Evolutionary conservation across 2,888 invertebrate genomes (phyloP).

Genomic region (Ectemnius lituratus): DNA sequence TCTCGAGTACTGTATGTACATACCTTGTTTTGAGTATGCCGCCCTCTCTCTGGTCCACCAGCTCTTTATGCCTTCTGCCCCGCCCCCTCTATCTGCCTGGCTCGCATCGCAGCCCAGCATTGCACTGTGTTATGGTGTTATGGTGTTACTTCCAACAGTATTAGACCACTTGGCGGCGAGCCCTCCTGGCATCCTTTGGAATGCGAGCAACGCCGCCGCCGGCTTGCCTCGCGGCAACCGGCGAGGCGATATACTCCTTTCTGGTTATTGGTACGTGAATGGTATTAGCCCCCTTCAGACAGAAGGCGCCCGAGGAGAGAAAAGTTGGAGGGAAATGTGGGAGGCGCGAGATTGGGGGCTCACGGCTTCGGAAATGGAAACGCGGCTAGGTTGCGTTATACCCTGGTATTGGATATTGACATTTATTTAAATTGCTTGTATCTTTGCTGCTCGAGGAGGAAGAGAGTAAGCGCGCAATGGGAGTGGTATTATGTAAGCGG

Average conservation of each 20-base stretch:
- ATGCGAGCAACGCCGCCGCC: too few species aligned
- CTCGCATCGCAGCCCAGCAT: slow-evolving; percentile 25
- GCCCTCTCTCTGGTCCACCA: slow-evolving; percentile 21
- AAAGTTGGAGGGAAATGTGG: slow-evolving; percentile 39
- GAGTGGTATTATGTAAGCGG: slow-evolving; percentile 50
- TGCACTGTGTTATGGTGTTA: not conserved
- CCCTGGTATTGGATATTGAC: slow-evolving; percentile 51
- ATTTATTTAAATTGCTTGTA: slow-evolving; percentile 41
- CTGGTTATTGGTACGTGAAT: slow-evolving; percentile 40
- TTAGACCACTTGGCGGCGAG: slow-evolving; percentile 11
- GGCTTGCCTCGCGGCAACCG: slow-evolving; percentile 7
- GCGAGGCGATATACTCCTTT: slow-evolving; percentile 39
- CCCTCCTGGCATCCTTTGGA: slow-evolving; percentile 19
- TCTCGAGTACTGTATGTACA: too few species aligned
- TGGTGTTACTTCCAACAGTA: not conserved
- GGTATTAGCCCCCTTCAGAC: slow-evolving; percentile 47
- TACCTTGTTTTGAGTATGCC: slow-evolving; percentile 14
- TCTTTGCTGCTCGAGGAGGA: slow-evolving; percentile 34
- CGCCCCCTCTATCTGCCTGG: slow-evolving; percentile 8
- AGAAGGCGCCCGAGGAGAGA: slow-evolving; percentile 43
- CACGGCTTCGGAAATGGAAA: slow-evolving; percentile 24
- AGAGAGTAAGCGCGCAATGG: slow-evolving; percentile 36
- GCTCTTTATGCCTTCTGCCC: slow-evolving; percentile 24
- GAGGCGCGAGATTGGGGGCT: slow-evolving; percentile 13
- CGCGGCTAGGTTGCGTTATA: slow-evolving; percentile 53